Percentiles rank a stretch among this genome's conserved stretches.
These are phyloP conservation scores for Habrosyne pyritoides DNA, from an alignment of 2,888 invertebrate genomes.

Conservation along the genomic window DNA sequence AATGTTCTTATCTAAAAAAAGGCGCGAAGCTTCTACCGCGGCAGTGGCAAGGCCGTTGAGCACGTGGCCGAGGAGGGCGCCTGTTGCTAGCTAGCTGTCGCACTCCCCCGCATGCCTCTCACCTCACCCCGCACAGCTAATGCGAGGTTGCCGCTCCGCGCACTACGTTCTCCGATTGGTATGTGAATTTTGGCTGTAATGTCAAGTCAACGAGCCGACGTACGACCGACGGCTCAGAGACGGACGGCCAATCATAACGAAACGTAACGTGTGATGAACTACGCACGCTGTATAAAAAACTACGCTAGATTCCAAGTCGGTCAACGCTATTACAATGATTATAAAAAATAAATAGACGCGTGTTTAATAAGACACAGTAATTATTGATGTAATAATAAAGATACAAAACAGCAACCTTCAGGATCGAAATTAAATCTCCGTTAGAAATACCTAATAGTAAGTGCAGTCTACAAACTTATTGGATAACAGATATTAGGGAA, in stretches of 20 bases:
- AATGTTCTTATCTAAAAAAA: constrained; percentile 70
- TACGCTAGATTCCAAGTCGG: constrained; percentile 12
- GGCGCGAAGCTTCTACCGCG: constrained; percentile 72
- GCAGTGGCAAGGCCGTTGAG: constrained; percentile 75
- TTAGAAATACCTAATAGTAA: background rate
- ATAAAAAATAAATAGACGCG: background rate
- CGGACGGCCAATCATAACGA: constrained; percentile 39
- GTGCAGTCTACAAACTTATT: too few species aligned
- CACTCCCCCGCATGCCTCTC: constrained; percentile 28
- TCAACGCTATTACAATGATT: background rate
- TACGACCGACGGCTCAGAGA: constrained; percentile 7
- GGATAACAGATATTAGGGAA: too few species aligned
- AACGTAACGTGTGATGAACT: background rate
- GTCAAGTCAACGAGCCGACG: constrained; percentile 40
- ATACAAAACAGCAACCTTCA: background rate
- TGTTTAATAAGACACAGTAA: background rate
- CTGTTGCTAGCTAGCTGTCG: constrained; percentile 71
- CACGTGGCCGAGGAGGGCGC: constrained; percentile 71
- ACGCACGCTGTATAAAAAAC: background rate
- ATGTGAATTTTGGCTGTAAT: constrained; percentile 58
- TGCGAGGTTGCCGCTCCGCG: constrained; percentile 74
- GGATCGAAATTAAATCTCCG: background rate
- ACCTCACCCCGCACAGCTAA: constrained; percentile 31
- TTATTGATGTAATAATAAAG: background rate
- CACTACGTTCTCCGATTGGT: constrained; percentile 43